phyloP scores from a whole-genome alignment of 37 sponge, comb jelly and placozoan species.

The Diacarnus erythraeanus region DNA sequence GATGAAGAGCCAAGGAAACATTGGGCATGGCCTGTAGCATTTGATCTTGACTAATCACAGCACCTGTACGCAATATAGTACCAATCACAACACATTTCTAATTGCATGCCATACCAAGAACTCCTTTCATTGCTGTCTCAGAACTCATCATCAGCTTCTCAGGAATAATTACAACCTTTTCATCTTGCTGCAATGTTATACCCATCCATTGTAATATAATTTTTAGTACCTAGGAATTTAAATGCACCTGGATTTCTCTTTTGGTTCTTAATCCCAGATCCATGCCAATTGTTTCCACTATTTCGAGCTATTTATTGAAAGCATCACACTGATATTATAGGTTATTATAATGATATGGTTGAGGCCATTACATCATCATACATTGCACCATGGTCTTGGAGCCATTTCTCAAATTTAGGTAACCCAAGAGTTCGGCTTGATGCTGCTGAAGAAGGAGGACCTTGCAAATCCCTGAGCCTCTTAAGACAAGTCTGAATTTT shows the following conservation, averaged over 20 bases:
- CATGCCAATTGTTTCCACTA: constrained; percentile 39
- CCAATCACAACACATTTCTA: no score
- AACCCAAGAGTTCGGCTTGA: constrained; percentile 17
- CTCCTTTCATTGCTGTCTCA: constrained; percentile 26
- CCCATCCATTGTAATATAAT: no score
- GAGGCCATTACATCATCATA: neutral
- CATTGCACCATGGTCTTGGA: constrained; percentile 16
- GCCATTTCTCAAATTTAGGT: constrained; percentile 53
- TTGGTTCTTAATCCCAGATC: constrained; percentile 62
- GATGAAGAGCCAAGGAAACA: constrained; percentile 57
- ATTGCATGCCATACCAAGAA: no score
- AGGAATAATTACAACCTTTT: constrained; percentile 55
- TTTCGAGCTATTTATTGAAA: constrained; percentile 53
- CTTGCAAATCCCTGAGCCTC: constrained; percentile 39
- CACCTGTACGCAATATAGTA: constrained; percentile 33
- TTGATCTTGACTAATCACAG: constrained; percentile 37
- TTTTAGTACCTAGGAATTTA: no score
- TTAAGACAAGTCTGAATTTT: neutral
- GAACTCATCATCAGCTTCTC: constrained; percentile 60
- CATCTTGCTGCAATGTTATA: constrained; percentile 58
- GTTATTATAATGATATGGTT: no score
- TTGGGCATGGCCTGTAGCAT: constrained; percentile 75
- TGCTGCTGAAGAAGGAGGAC: constrained; percentile 9
- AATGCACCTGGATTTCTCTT: constrained; percentile 19
- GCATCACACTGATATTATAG: no score